These are phyloP conservation scores for Anneissia japonica DNA, from an alignment of 35 echinoderm and acorn worm species.

Conservation along the genomic window DNA sequence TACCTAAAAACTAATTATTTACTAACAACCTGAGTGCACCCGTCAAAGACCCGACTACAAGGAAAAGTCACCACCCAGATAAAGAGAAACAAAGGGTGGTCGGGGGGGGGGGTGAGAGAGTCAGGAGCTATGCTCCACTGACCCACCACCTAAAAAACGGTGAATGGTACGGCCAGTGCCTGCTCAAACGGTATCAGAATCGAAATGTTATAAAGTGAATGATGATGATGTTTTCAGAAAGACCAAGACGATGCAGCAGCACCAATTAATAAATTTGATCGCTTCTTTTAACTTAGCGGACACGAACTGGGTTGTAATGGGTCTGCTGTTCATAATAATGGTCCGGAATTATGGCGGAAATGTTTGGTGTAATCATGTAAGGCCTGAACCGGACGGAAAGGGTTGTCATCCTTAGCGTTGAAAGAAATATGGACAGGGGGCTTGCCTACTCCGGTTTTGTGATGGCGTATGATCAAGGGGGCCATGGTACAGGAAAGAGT, in stretches of 20 bases:
- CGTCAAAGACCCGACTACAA: neutral
- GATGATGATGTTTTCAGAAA: neutral
- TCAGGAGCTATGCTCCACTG: neutral
- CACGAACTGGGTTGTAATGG: neutral
- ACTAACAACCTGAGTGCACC: neutral
- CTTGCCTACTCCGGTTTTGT: neutral
- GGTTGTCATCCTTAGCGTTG: neutral
- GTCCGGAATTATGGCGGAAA: neutral
- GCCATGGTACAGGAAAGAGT: neutral
- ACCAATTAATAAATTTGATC: neutral
- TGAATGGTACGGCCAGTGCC: neutral
- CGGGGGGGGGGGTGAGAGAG: no score
- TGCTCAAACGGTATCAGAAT: neutral
- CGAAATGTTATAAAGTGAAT: neutral
- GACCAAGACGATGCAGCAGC: no score
- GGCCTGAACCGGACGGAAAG: neutral
- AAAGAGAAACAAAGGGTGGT: neutral
- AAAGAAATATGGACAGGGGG: neutral
- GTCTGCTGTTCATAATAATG: neutral
- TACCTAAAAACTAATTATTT: no score
- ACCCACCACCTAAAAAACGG: neutral
- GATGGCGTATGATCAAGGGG: neutral
- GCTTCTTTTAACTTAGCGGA: neutral
- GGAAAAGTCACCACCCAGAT: neutral
- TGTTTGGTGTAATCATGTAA: neutral